Percentiles rank a stretch among this genome's conserved stretches.
Evolutionary conservation across 2,797 vertebrate genomes (phyloP).

Genomic region (Gobionotothen gibberifrons): DNA sequence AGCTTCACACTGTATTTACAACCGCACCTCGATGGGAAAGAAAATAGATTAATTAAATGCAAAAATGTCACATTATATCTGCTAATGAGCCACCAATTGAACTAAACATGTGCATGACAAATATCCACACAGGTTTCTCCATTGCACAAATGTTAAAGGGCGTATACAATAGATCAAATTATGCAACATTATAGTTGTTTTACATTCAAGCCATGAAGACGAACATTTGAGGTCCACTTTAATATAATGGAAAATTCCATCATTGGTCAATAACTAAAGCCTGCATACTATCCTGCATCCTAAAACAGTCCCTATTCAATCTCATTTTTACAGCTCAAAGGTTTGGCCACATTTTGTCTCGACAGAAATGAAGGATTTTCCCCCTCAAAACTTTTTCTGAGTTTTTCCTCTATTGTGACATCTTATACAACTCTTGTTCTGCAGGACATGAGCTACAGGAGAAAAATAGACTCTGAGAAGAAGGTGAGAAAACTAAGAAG

Average conservation of each 20-base stretch:
- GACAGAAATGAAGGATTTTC: neutral
- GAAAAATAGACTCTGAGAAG: neutral
- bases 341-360: neutral
- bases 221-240: neutral
- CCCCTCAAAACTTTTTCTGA: slow-evolving; percentile 1
- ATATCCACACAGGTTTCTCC: neutral
- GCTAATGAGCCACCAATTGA: neutral
- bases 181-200: neutral
- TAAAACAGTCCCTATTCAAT: neutral
- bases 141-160: neutral
- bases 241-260: neutral
- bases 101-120: neutral
- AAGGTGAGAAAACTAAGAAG: neutral
- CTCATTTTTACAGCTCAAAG: neutral
- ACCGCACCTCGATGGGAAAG: neutral
- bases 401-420: neutral
- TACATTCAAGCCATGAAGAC: neutral
- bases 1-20: no score
- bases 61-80: neutral
- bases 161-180: neutral
- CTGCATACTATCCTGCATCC: neutral
- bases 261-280: no score
- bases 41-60: neutral
- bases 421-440: neutral
- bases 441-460: slow-evolving; percentile 1